Evolutionary conservation across 2,113 vertebrate genomes (phyloP).

Genomic region (Myotis davidii): DNA sequence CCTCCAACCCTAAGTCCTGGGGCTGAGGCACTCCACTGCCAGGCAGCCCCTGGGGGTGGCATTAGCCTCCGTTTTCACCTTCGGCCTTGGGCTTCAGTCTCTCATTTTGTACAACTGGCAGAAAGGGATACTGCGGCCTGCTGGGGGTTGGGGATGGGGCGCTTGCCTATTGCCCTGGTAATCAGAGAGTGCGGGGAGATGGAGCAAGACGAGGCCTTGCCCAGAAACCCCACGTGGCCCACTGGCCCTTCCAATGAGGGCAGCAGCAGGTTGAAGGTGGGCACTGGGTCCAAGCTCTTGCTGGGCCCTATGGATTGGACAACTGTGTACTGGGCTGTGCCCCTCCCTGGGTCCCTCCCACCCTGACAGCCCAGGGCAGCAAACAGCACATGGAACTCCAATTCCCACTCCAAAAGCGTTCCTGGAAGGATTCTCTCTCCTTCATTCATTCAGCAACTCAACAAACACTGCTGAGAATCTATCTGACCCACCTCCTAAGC

Average conservation of each 20-base stretch:
- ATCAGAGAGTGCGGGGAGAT: background rate
- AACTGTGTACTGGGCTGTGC: background rate
- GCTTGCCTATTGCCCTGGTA: background rate
- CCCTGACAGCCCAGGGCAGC: background rate
- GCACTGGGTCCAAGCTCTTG: background rate
- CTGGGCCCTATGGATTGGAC: background rate
- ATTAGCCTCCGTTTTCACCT: background rate
- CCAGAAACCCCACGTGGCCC: background rate
- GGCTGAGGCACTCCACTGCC: background rate
- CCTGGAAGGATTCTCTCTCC: background rate
- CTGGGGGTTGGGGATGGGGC: rapidly evolving
- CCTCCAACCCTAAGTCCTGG: background rate
- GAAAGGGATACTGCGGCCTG: background rate
- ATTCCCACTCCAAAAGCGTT: background rate
- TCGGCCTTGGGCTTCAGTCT: background rate
- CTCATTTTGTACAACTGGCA: background rate
- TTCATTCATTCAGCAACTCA: background rate
- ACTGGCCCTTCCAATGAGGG: background rate
- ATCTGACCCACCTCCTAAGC: background rate
- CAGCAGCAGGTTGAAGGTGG: background rate
- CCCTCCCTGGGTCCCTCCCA: background rate
- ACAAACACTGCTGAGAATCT: background rate
- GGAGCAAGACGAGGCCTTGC: background rate
- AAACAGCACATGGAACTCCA: background rate
- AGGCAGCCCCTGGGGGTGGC: background rate